phyloP scores from a whole-genome alignment of 2,888 invertebrate species.

The Lucinisca nassula region DNA sequence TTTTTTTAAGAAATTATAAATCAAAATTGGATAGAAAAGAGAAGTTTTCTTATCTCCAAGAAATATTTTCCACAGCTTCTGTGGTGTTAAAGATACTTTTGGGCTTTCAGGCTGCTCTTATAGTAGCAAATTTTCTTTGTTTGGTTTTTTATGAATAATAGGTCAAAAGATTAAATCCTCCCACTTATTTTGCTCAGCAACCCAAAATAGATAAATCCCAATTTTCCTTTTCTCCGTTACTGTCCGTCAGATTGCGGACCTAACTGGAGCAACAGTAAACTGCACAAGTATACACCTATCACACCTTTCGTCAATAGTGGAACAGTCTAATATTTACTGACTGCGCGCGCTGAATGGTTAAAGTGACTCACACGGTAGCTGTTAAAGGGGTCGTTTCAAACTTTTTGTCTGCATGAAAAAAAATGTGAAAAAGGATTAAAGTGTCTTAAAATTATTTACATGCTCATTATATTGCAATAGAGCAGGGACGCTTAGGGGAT shows the following conservation, averaged over 20 bases:
- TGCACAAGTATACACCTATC: neutral
- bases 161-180: neutral
- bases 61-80: neutral
- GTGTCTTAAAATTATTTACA: no score
- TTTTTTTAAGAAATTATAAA: neutral
- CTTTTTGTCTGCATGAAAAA: neutral
- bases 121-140: neutral
- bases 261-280: conserved; percentile 14
- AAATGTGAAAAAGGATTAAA: no score
- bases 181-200: neutral
- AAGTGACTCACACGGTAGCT: conserved; percentile 15
- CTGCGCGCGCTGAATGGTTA: conserved; percentile 15
- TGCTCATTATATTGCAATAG: no score
- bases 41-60: neutral
- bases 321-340: neutral
- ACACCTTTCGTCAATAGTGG: neutral
- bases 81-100: neutral
- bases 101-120: no score
- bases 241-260: conserved; percentile 10
- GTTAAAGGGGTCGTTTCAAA: conserved; percentile 22
- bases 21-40: neutral
- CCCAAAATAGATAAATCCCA: neutral
- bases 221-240: conserved; percentile 4
- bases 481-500: no score
- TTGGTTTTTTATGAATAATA: neutral